Evolutionary conservation across 2,797 vertebrate species (phyloP).

Genomic region (Cyclura pinguis): DNA sequence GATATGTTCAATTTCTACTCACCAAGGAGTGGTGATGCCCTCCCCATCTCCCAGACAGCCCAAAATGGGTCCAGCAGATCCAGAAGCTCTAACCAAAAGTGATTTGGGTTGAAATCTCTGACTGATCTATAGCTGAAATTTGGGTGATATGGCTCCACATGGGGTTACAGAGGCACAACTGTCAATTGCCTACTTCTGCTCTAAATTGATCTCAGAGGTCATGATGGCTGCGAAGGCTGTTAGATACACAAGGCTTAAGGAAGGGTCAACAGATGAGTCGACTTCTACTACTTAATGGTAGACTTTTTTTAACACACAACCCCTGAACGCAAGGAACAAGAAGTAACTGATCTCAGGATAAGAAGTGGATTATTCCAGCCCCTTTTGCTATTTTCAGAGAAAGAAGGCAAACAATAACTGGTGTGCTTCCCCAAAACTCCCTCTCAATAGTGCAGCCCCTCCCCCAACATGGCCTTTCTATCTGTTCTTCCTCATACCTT

Average conservation of each 20-base stretch:
- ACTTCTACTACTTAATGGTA: neutral
- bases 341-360: neutral
- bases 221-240: neutral
- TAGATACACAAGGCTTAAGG: neutral
- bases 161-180: no score
- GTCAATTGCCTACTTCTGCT: neutral
- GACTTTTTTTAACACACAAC: neutral
- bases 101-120: no score
- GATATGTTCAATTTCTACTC: no score
- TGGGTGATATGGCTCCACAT: no score
- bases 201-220: neutral
- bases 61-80: no score
- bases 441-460: no score
- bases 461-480: neutral
- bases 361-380: neutral
- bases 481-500: conserved; percentile 84
- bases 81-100: no score
- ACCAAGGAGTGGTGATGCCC: no score
- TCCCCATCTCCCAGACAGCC: no score
- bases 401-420: neutral
- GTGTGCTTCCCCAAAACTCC: neutral
- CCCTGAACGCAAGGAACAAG: neutral
- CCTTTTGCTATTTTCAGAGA: neutral
- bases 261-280: neutral
- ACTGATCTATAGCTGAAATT: no score